Conservation (phyloP, 2,888 invertebrate genomes). For the Pammene fasciana region DNA sequence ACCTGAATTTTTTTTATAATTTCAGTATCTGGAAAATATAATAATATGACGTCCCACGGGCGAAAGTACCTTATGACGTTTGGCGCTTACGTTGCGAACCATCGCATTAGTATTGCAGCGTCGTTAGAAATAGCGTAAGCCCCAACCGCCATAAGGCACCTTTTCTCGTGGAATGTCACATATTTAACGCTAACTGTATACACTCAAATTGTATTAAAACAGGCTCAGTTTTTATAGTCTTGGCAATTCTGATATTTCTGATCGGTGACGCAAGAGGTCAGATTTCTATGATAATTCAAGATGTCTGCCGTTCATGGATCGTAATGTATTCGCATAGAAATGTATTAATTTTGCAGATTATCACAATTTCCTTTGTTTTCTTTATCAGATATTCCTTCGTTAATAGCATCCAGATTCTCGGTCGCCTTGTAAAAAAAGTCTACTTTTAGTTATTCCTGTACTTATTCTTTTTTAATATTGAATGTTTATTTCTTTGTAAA, state of each 20-base stretch:
- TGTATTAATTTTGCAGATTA: constrained; percentile 38
- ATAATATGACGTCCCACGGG: too few species aligned
- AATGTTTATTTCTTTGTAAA: neutral
- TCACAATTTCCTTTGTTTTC: constrained; percentile 15
- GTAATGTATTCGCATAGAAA: constrained; percentile 36
- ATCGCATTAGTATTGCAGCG: too few species aligned
- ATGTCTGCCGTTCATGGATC: constrained; percentile 27
- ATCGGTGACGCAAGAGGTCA: constrained; percentile 17
- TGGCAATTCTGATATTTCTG: neutral
- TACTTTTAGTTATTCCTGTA: neutral
- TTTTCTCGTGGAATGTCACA: too few species aligned
- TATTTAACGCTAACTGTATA: neutral
- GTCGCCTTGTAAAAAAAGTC: too few species aligned
- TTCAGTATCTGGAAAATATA: too few species aligned
- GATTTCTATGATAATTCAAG: constrained; percentile 36
- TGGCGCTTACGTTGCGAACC: too few species aligned
- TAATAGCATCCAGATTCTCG: neutral
- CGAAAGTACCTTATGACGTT: too few species aligned
- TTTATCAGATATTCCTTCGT: neutral
- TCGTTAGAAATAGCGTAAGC: too few species aligned
- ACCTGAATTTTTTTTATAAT: too few species aligned
- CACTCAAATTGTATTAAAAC: neutral
- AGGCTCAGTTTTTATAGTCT: constrained; percentile 10
- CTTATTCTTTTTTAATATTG: neutral
- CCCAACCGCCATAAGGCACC: too few species aligned